phyloP scores from a whole-genome alignment of 2,113 vertebrate species.

The Gyps fulvus region DNA sequence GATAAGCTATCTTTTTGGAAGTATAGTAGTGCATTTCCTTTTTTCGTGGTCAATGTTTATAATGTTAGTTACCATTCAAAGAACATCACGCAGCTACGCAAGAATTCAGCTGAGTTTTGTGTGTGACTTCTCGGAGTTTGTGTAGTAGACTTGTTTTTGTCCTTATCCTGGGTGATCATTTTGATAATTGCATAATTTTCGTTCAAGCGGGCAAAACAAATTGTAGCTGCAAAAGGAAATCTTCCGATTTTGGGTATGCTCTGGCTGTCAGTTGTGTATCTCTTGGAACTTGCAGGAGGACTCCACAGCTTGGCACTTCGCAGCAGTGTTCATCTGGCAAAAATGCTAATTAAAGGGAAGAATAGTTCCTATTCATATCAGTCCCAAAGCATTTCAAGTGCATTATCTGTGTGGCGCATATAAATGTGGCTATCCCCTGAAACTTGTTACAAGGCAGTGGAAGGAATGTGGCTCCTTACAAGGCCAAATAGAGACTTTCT shows the following conservation, averaged over 20 bases:
- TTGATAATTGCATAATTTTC: constrained; percentile 34
- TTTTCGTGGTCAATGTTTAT: constrained; percentile 45
- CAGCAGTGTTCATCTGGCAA: constrained; percentile 63
- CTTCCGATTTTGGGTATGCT: neutral
- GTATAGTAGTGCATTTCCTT: constrained; percentile 9
- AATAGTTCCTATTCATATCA: constrained; percentile 69
- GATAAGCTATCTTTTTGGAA: constrained; percentile 27
- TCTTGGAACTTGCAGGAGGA: constrained; percentile 49
- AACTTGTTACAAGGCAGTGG: neutral
- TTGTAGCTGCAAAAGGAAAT: constrained; percentile 11
- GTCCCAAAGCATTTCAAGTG: constrained; percentile 50
- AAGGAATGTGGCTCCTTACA: constrained; percentile 30
- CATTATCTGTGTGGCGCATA: constrained; percentile 57
- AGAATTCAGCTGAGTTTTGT: constrained; percentile 44
- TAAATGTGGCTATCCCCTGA: constrained; percentile 35
- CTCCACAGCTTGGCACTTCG: constrained; percentile 50
- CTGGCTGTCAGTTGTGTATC: constrained; percentile 5
- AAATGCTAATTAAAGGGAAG: constrained; percentile 70
- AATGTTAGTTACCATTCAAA: constrained; percentile 64
- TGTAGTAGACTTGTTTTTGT: neutral
- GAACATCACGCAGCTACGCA: constrained; percentile 59
- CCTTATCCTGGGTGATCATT: constrained; percentile 22
- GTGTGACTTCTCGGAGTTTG: neutral
- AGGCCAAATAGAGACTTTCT: neutral
- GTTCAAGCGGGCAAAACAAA: neutral